Evolutionary conservation across 2,888 invertebrate species (phyloP).

Genomic region (Sipha maydis): DNA sequence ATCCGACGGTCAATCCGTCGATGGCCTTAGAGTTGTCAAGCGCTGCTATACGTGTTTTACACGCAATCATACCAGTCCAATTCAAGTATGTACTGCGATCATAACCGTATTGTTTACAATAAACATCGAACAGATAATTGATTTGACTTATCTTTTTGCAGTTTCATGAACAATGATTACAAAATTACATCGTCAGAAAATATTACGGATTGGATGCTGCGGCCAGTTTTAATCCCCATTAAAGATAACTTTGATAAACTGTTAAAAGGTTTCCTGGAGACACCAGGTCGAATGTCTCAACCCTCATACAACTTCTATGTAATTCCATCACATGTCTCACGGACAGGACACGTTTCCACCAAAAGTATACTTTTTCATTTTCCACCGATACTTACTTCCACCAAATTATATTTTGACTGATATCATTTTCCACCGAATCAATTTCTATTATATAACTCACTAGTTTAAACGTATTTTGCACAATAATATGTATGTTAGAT

Average conservation of each 20-base stretch:
- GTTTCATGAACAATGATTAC: conserved; percentile 60
- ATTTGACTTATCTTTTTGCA: not conserved
- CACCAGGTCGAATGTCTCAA: conserved; percentile 22
- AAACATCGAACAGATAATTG: not conserved
- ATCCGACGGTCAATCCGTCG: conserved; percentile 84
- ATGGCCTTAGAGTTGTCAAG: conserved; percentile 89
- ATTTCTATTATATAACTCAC: too few relatives aligned
- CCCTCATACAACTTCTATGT: conserved; percentile 46
- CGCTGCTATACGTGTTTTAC: conserved; percentile 91
- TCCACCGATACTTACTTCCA: too few relatives aligned
- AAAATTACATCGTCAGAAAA: not conserved
- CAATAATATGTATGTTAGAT: too few relatives aligned
- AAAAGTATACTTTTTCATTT: too few relatives aligned
- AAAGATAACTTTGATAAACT: conserved; percentile 61
- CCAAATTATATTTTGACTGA: too few relatives aligned
- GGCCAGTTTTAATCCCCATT: conserved; percentile 53
- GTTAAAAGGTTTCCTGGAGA: conserved; percentile 62
- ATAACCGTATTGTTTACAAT: not conserved
- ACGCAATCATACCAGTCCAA: conserved; percentile 72
- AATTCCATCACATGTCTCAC: not conserved
- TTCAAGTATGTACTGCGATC: conserved; percentile 26
- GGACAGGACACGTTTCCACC: too few relatives aligned
- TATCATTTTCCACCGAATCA: too few relatives aligned
- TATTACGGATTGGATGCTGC: conserved; percentile 62
- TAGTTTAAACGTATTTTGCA: too few relatives aligned